Conservation (phyloP, 2,797 vertebrate species). For the Iguana delicatissima region DNA sequence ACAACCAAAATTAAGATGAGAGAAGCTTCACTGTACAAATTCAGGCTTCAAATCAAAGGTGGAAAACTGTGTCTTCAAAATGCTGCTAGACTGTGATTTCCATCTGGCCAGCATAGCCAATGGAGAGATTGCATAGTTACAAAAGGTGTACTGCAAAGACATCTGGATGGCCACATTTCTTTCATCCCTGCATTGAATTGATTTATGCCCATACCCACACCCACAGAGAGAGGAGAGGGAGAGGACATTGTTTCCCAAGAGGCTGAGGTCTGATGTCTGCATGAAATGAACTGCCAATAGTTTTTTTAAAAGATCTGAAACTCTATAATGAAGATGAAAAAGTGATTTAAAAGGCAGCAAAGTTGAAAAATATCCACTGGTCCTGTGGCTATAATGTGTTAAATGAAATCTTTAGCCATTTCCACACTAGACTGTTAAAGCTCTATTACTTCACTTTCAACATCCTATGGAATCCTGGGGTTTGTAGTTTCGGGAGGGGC, state of each 20-base stretch:
- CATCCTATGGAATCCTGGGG: no score
- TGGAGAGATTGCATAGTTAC: not conserved
- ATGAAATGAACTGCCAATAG: constrained; percentile 7
- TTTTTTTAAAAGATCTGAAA: not conserved
- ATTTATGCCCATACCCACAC: no score
- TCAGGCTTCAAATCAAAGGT: not conserved
- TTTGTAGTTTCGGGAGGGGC: no score
- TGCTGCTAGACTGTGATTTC: not conserved
- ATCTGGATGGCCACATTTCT: not conserved
- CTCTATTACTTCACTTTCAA: no score
- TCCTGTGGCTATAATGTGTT: not conserved
- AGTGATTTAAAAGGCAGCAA: not conserved
- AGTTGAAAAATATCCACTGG: not conserved
- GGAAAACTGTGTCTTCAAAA: not conserved
- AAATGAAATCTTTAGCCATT: not conserved
- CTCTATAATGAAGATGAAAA: not conserved
- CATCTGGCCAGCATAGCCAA: not conserved
- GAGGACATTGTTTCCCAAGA: no score
- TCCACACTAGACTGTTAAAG: no score
- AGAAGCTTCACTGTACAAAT: not conserved
- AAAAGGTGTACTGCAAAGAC: not conserved
- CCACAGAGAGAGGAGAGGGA: no score
- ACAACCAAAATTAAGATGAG: not conserved
- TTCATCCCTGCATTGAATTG: not conserved
- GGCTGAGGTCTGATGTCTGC: not conserved